Conservation (phyloP, 2,797 vertebrate genomes). For the Oryzias sinensis region DNA sequence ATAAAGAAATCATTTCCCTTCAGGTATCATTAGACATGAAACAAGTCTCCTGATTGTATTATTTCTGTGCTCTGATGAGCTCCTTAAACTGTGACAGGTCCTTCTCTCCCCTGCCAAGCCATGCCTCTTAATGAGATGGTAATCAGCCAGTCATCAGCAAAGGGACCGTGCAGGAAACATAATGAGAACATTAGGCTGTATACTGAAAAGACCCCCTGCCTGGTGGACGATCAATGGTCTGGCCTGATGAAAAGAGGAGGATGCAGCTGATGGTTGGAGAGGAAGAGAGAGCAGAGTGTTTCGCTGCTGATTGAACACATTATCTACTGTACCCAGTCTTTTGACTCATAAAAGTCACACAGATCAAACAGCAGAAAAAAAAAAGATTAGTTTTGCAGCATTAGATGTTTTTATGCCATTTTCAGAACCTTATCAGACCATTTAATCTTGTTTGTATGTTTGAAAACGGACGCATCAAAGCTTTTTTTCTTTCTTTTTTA, state of each 20-base stretch:
- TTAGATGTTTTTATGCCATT: not conserved
- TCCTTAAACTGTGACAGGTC: conserved; percentile 75
- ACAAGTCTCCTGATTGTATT: conserved; percentile 59
- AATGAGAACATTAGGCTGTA: conserved; percentile 79
- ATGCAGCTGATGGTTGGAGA: conserved; percentile 59
- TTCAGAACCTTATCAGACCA: not conserved
- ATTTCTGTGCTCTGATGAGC: conserved; percentile 70
- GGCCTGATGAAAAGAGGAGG: conserved; percentile 74
- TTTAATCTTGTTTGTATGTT: not conserved
- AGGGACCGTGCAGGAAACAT: conserved; percentile 71
- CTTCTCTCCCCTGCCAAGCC: conserved; percentile 71
- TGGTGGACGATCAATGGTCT: conserved; percentile 70
- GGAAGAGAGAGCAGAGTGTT: conserved; percentile 37
- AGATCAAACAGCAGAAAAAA: not conserved
- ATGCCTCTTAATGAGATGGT: conserved; percentile 79
- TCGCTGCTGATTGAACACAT: conserved; percentile 59
- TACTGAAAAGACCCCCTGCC: conserved; percentile 67
- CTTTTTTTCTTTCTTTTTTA: no score
- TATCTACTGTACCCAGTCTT: conserved; percentile 41
- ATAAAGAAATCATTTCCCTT: conserved; percentile 55
- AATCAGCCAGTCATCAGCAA: conserved; percentile 75
- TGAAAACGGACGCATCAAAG: not conserved
- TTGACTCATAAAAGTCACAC: conserved; percentile 24
- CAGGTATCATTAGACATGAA: conserved; percentile 57
- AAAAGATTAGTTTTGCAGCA: conserved; percentile 1